These are phyloP conservation scores for Pygoscelis antarcticus DNA, from an alignment of 2,113 vertebrate genomes.

Conservation along the genomic window DNA sequence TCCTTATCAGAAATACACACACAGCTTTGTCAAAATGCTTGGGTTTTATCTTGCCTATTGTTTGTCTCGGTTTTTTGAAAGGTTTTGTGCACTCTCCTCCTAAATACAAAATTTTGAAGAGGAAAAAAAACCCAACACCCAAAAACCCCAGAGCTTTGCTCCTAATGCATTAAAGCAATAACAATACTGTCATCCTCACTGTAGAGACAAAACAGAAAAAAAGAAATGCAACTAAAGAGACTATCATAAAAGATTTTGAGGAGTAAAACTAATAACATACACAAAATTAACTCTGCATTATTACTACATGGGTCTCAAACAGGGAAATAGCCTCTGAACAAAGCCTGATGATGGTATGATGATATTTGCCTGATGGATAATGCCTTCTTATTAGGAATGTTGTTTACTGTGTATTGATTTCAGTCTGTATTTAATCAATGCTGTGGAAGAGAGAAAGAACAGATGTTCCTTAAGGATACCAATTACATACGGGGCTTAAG, in stretches of 20 bases:
- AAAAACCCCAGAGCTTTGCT: accelerated
- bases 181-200: background rate
- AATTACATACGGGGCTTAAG: background rate
- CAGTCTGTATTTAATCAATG: background rate
- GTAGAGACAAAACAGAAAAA: background rate
- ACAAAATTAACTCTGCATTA: background rate
- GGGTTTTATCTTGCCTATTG: background rate
- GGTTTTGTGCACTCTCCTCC: background rate
- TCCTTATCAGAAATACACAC: background rate
- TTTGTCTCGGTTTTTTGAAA: background rate
- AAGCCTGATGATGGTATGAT: background rate
- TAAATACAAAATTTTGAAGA: background rate
- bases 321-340: background rate
- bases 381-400: background rate
- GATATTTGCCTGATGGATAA: background rate
- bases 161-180: background rate
- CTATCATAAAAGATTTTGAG: background rate
- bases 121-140: background rate
- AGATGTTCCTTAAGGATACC: background rate
- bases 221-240: background rate
- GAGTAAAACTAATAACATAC: background rate
- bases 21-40: background rate
- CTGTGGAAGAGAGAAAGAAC: background rate
- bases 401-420: background rate
- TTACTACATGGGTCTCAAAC: background rate